phyloP scores from a whole-genome alignment of 1,140 invertebrate species.

The Macrobrachium nipponense region DNA sequence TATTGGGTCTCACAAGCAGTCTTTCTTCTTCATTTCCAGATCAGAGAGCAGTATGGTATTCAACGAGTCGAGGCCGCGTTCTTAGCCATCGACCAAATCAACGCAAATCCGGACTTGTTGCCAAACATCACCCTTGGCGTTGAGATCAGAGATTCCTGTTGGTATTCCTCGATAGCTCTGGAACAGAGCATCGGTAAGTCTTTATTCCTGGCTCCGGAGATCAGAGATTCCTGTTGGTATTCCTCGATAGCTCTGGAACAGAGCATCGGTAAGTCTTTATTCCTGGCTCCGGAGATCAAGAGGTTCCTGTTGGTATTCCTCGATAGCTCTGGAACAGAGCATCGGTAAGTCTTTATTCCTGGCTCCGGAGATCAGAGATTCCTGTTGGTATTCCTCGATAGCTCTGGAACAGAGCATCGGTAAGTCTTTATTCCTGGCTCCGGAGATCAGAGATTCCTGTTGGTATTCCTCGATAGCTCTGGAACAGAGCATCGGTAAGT shows the following conservation, averaged over 20 bases:
- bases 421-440: no score
- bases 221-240: conserved; percentile 86
- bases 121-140: conserved; percentile 78
- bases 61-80: conserved; percentile 81
- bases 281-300: no score
- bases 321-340: conserved; percentile 82
- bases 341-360: conserved; percentile 70
- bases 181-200: conserved; percentile 77
- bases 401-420: conserved; percentile 82
- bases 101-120: conserved; percentile 69
- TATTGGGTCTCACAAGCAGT: not conserved
- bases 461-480: conserved; percentile 84
- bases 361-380: conserved; percentile 85
- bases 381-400: conserved; percentile 84
- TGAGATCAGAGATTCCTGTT: conserved; percentile 85
- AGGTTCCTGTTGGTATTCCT: conserved; percentile 85
- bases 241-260: conserved; percentile 83
- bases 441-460: conserved; percentile 85
- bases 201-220: conserved; percentile 65
- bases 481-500: conserved; percentile 77
- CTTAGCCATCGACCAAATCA: conserved; percentile 73
- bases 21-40: conserved; percentile 27
- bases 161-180: conserved; percentile 82
- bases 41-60: conserved; percentile 83
- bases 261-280: conserved; percentile 72